Conservation (phyloP, 35 echinoderm and acorn worm genomes). For the Diadema setosum region DNA sequence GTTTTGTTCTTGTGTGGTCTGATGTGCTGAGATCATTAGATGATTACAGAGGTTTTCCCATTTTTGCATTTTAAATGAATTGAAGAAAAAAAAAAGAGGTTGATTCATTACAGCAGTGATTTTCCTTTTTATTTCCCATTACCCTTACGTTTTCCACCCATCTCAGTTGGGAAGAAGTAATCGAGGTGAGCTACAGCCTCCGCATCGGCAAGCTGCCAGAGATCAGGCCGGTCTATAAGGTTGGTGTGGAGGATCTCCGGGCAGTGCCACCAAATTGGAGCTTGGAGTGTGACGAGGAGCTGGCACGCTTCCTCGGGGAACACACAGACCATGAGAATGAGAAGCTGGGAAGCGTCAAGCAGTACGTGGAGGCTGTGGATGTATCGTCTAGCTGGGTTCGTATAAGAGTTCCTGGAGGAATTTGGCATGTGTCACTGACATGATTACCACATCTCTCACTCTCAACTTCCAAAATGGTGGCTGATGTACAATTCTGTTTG, state of each 20-base stretch:
- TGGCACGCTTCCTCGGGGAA: conserved; percentile 82
- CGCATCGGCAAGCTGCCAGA: background rate
- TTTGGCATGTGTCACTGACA: no score
- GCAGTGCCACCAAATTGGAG: conserved; percentile 66
- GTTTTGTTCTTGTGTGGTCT: no score
- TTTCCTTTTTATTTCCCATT: no score
- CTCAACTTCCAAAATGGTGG: no score
- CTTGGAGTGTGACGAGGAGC: conserved; percentile 87
- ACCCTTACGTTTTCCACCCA: background rate
- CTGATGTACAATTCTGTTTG: no score
- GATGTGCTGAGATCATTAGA: background rate
- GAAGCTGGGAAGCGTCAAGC: conserved; percentile 88
- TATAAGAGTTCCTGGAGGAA: no score
- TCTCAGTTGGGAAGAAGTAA: conserved; percentile 79
- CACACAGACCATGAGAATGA: conserved; percentile 78
- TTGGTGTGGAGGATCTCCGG: conserved; percentile 32
- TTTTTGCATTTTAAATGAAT: no score
- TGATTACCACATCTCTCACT: no score
- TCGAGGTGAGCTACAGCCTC: conserved; percentile 70
- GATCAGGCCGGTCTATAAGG: conserved; percentile 30
- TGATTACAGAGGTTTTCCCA: background rate
- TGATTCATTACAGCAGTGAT: no score
- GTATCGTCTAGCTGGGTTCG: conserved; percentile 92
- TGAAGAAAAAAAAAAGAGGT: no score
- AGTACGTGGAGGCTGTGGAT: conserved; percentile 94